phyloP scores from a whole-genome alignment of 1,140 invertebrate species.

The Scaptomyza montana region DNA sequence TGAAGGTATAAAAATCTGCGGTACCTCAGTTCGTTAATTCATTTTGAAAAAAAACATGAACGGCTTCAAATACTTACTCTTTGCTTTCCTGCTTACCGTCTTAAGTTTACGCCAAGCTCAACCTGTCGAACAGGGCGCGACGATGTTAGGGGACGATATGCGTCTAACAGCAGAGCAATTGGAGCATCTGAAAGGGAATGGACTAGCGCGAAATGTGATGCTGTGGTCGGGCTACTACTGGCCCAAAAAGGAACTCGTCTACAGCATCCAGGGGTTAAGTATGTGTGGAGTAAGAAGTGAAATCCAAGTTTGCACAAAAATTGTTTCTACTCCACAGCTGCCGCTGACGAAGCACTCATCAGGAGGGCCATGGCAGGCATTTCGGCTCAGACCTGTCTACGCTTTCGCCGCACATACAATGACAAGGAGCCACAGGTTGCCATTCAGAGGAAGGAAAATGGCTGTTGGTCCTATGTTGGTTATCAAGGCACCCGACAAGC shows the following conservation, averaged over 20 bases:
- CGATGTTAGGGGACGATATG: constrained; percentile 21
- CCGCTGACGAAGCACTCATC: background rate
- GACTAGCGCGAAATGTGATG: background rate
- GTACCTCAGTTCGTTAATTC: background rate
- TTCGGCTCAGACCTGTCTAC: constrained; percentile 37
- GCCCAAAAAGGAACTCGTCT: constrained; percentile 42
- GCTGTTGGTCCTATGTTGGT: constrained; percentile 85
- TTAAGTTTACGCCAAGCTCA: background rate
- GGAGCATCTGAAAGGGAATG: background rate
- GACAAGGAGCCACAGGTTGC: constrained; percentile 43
- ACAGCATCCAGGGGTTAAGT: constrained; percentile 46
- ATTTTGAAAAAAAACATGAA: constrained; percentile 11
- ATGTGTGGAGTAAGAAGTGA: background rate
- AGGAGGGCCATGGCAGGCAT: constrained; percentile 41
- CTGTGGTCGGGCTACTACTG: constrained; percentile 44
- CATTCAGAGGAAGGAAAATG: constrained; percentile 71
- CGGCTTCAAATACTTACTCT: background rate
- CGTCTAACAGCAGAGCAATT: constrained; percentile 23
- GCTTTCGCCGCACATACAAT: constrained; percentile 32
- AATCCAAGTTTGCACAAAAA: background rate
- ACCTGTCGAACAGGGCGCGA: background rate
- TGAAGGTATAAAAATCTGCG: constrained; percentile 1
- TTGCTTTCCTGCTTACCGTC: background rate
- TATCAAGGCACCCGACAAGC: constrained; percentile 82
- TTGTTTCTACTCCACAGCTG: constrained; percentile 4